phyloP scores from a whole-genome alignment of 2,888 invertebrate genomes.

The Dysmachus trigonus region DNA sequence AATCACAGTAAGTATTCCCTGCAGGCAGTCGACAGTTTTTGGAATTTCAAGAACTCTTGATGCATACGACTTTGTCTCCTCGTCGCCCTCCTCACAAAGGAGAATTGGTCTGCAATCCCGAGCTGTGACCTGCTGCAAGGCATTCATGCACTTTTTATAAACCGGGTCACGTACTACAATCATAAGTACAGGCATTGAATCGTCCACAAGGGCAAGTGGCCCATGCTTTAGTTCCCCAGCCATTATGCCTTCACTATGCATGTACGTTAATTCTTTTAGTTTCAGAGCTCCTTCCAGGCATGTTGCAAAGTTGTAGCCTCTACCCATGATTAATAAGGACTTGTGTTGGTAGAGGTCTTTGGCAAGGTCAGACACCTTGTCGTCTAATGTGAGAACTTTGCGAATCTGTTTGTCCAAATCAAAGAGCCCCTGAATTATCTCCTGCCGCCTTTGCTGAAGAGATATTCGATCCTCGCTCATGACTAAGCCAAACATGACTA shows the following conservation, averaged over 20 bases:
- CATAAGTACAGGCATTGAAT: conserved; percentile 98
- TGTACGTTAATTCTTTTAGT: conserved; percentile 99
- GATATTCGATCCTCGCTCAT: conserved; percentile 99
- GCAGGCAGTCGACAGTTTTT: conserved; percentile 95
- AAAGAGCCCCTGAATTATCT: conserved; percentile 90
- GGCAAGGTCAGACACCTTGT: conserved; percentile 85
- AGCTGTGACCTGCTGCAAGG: conserved; percentile 94
- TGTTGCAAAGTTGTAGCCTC: conserved; percentile 98
- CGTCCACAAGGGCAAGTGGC: conserved; percentile 96
- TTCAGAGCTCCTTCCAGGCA: conserved; percentile 97
- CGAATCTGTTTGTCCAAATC: conserved; percentile 88
- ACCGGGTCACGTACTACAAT: conserved; percentile 96
- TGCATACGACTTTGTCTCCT: conserved; percentile 82
- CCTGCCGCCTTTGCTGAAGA: conserved; percentile 81
- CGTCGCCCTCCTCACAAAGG: conserved; percentile 93
- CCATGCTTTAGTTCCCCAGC: conserved; percentile 99
- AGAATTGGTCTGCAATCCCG: conserved; percentile 94
- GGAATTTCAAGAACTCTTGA: conserved; percentile 87
- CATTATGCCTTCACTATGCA: conserved; percentile 99
- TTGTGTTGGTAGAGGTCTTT: conserved; percentile 91
- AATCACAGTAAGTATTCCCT: conserved; percentile 95
- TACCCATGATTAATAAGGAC: conserved; percentile 96
- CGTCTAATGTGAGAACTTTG: conserved; percentile 87
- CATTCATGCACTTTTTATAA: conserved; percentile 97
- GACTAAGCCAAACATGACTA: conserved; percentile 98